A percentile compares a stretch with the other conserved stretches of the same genome.
phyloP scores from a whole-genome alignment of 2,888 invertebrate genomes.

The Sialis fuliginosa region DNA sequence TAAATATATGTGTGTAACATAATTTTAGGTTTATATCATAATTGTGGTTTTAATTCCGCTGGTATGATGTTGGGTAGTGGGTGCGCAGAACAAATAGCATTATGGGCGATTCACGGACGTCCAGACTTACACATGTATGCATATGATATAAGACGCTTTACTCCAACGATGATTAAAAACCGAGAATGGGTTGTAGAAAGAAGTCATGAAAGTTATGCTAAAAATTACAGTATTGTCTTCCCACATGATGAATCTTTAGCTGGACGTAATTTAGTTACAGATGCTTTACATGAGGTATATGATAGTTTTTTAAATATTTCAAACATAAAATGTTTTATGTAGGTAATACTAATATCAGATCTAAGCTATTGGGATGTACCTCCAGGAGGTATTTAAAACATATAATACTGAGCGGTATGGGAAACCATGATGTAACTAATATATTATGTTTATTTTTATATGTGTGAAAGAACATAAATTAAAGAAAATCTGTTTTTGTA shows the following conservation, averaged over 20 bases:
- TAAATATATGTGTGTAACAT: constrained; percentile 1
- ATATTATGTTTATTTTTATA: too few relatives aligned
- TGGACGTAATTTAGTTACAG: constrained; percentile 51
- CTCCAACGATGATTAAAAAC: constrained; percentile 49
- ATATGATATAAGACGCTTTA: constrained; percentile 74
- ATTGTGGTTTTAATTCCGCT: constrained; percentile 77
- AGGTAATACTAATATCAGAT: constrained; percentile 19
- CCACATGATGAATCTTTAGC: constrained; percentile 70
- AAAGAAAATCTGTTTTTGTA: constrained; percentile 17
- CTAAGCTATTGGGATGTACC: constrained; percentile 56
- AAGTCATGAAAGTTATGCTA: constrained; percentile 79
- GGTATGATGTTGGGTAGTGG: constrained; percentile 89
- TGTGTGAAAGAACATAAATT: background rate
- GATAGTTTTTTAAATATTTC: background rate
- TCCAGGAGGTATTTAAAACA: background rate
- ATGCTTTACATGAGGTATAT: constrained; percentile 45
- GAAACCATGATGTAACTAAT: too few relatives aligned
- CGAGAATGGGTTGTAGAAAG: constrained; percentile 62
- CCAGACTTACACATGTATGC: constrained; percentile 73
- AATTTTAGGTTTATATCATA: constrained; percentile 55
- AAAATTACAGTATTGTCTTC: constrained; percentile 68
- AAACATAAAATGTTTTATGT: constrained; percentile 17
- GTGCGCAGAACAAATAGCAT: constrained; percentile 66
- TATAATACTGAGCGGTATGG: background rate
- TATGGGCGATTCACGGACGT: constrained; percentile 68